Evolutionary conservation across 2,888 invertebrate genomes (phyloP), one percentile per base, ranked within the genome.

Genomic region (Drosophila anomalipes): DNA sequence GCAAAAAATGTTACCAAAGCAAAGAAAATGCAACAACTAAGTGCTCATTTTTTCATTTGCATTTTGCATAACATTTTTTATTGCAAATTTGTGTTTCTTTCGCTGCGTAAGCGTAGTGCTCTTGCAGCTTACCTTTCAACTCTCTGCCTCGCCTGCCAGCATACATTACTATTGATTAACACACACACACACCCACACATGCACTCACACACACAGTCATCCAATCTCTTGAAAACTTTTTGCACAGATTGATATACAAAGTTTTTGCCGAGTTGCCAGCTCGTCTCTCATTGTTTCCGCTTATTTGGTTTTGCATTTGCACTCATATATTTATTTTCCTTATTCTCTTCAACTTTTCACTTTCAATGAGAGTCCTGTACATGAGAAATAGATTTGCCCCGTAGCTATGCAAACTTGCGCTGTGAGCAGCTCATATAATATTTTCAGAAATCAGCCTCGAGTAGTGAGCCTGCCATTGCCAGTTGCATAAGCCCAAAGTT

Each of bases 141-240:
- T 54, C 44, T 16, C 16, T 19, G 49, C 62, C 37, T 47, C 64
- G 61, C 52, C 74, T 85, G 87, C 84, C 91, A 81, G 81, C 77
- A 82, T 82, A 84, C 90, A 86, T 91, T 86, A 84, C 88, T 88
- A 89, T 91, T 86, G 91, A 86, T 86, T 86, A 86, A 78, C 79
- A 87, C 88, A 79, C 89, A 75, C 74, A 82, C 82, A 77, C 74
- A 60, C 75, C 79, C 77, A 83, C 81, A 16, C 10, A 79, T 71
- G 83, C 84, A 89, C 80, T 69, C 66, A 79, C 74, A 89, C 75
- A 64, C 64, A 79, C 83, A 76, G 0, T 77, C 84, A 86, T 81
- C 74, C 84, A 86, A 88, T 88, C 65, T 51, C 33, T 68, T 54
- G 39, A 62, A 85, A 86, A 88, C 83, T 81, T 86, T 84, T 89